Evolutionary conservation across 2,797 vertebrate genomes (phyloP).

Genomic region (Euthynnus affinis): DNA sequence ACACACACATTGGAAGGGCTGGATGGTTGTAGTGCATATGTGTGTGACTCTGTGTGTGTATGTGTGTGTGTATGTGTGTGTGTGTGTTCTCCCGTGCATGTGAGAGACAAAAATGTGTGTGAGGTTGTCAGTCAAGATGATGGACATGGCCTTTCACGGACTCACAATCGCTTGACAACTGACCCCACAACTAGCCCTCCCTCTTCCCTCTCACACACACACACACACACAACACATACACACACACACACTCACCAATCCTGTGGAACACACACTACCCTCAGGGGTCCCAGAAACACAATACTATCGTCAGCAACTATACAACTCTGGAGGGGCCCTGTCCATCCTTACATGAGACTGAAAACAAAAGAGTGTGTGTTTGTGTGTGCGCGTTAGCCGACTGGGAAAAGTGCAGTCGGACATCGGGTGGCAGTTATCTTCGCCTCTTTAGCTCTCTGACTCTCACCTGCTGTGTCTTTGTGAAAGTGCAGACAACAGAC

Average conservation of each 20-base stretch:
- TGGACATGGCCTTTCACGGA: slow-evolving; percentile 79
- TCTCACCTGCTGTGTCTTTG: slow-evolving; percentile 71
- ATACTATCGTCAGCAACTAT: slow-evolving; percentile 76
- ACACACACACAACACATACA: slow-evolving; percentile 47
- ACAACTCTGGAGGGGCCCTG: slow-evolving; percentile 71
- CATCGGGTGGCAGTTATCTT: slow-evolving; percentile 66
- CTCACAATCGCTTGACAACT: slow-evolving; percentile 81
- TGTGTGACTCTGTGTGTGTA: slow-evolving; percentile 13
- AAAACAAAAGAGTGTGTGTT: slow-evolving; percentile 65
- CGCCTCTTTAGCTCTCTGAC: slow-evolving; percentile 56
- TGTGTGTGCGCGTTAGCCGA: slow-evolving; percentile 43
- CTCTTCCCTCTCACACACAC: slow-evolving; percentile 22
- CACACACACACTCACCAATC: slow-evolving; percentile 39
- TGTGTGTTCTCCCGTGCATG: slow-evolving; percentile 21
- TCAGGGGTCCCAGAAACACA: slow-evolving; percentile 73
- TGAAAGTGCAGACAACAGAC: slow-evolving; percentile 47
- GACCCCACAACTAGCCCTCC: slow-evolving; percentile 59
- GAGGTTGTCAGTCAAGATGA: slow-evolving; percentile 79
- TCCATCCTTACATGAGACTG: slow-evolving; percentile 62
- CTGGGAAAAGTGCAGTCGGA: slow-evolving; percentile 66
- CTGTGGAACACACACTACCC: slow-evolving; percentile 56
- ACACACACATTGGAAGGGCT: slow-evolving; percentile 2
- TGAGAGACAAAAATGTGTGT: slow-evolving; percentile 60
- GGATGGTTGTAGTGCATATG: slow-evolving; percentile 35
- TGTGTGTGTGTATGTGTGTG: slow-evolving; percentile 2